phyloP scores from a whole-genome alignment of 2,888 invertebrate species.

The Scrobipalpa atriplicella region DNA sequence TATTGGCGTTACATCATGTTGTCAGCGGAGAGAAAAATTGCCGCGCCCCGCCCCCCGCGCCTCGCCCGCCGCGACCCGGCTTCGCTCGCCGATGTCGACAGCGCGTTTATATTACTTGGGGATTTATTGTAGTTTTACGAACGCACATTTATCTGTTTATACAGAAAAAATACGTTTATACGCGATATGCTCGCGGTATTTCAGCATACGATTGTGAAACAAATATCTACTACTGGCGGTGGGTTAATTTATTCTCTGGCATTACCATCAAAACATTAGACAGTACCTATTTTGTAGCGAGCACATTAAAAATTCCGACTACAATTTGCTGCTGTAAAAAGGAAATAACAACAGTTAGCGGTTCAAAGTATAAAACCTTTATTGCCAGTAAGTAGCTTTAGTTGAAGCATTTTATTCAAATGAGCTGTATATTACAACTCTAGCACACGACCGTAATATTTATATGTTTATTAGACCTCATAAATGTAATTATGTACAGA shows the following conservation, averaged over 20 bases:
- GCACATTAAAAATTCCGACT: constrained; percentile 13
- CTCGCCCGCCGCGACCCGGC: constrained; percentile 49
- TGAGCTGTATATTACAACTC: constrained; percentile 14
- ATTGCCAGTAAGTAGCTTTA: constrained; percentile 23
- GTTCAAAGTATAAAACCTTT: constrained; percentile 23
- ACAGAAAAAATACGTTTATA: constrained; percentile 40
- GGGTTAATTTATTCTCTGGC: too few species aligned
- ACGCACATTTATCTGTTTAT: constrained; percentile 68
- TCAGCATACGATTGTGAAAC: not conserved
- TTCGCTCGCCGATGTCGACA: constrained; percentile 65
- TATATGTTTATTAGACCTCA: constrained; percentile 15
- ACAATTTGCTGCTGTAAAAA: constrained; percentile 26
- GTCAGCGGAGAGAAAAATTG: constrained; percentile 82
- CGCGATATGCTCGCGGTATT: not conserved
- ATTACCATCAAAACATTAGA: too few species aligned
- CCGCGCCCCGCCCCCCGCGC: constrained; percentile 62
- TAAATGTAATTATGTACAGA: constrained; percentile 21
- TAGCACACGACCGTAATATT: not conserved
- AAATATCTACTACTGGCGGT: too few species aligned
- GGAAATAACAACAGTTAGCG: constrained; percentile 23
- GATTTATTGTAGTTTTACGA: constrained; percentile 78
- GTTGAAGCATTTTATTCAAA: constrained; percentile 24
- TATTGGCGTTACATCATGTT: constrained; percentile 83
- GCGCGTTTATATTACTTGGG: constrained; percentile 76
- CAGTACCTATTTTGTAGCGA: not conserved